A percentile compares a stretch with the other conserved stretches of the same genome.
Conservation (phyloP, 2,888 invertebrate species). For the Nudaria mundana region DNA sequence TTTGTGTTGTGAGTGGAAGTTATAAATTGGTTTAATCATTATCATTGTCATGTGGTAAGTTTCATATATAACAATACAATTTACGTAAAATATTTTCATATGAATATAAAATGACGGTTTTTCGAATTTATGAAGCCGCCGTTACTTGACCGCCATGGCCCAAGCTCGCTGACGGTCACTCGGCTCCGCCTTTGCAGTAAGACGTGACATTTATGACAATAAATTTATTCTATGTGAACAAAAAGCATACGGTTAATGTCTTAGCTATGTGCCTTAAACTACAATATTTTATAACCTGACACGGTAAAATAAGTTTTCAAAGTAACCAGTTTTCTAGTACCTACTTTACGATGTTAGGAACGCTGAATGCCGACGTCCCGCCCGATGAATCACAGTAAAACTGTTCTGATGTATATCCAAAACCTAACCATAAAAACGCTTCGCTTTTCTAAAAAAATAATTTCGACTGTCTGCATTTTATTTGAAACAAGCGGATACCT, state of each 20-base stretch:
- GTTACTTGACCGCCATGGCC: slow-evolving; percentile 80
- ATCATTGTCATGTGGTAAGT: slow-evolving; percentile 75
- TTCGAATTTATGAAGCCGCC: slow-evolving; percentile 56
- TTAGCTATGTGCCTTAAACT: slow-evolving; percentile 18
- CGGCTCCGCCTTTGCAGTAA: slow-evolving; percentile 64
- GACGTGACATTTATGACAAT: slow-evolving; percentile 42
- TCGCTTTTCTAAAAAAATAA: too few species aligned
- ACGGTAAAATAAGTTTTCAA: slow-evolving; percentile 30
- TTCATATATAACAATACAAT: slow-evolving; percentile 19
- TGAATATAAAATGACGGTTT: too few species aligned
- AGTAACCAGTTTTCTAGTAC: slow-evolving; percentile 40
- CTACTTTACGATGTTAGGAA: slow-evolving; percentile 15
- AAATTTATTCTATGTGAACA: slow-evolving; percentile 18
- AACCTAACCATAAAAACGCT: too few species aligned
- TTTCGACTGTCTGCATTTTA: too few species aligned
- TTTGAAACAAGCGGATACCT: too few species aligned
- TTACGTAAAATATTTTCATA: slow-evolving; percentile 2
- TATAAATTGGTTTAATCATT: slow-evolving; percentile 56
- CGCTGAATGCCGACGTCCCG: slow-evolving; percentile 46
- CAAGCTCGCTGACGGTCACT: slow-evolving; percentile 57
- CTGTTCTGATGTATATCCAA: slow-evolving; percentile 21
- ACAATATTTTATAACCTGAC: slow-evolving; percentile 37
- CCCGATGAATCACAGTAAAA: slow-evolving; percentile 49
- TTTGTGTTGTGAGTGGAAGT: slow-evolving; percentile 75
- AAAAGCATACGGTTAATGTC: slow-evolving; percentile 6